Evolutionary conservation across 2,888 invertebrate genomes (phyloP), one percentile per base, ranked within the genome.

Genomic region (Drosophila neonasuta): DNA sequence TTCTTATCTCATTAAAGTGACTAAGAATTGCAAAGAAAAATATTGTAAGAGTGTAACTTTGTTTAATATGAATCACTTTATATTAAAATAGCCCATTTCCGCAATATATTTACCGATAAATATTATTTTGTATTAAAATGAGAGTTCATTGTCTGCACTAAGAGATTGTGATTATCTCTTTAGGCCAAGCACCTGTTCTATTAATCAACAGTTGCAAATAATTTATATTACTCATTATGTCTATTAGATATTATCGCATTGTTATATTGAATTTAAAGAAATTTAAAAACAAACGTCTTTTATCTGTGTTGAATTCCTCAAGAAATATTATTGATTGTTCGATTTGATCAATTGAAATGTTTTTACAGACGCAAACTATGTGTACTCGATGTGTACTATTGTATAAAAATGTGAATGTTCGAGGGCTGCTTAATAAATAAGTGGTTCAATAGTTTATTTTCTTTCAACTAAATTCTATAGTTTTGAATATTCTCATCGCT

Each of bases 131-230:
- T 36, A 45, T 69, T 30, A 0, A 42, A 48, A 49, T 39, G 13
- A 6, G 4, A 36, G 10, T 34, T 34, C 17, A 30, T 13, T 36
- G 39, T 45, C 44, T 20, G 30, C 24, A 9, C 39, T 30, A 63
- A 10, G 62, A 51, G 46, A 69, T 51, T 60, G 15, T 10, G 44
- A 52, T 64, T 65, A 70, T 58, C 54, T 51, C 15, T 3, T 9
- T 1, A 11, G n/a, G 46, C 44, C 20, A 54, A 57, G 52, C 63
- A 69, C 52, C 71, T 61, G 56, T 57, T 52, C 32, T 10, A 32
- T 29, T 44, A 10, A 30, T 56, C 9, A 17, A 13, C n/a, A 44
- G 44, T 44, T 13, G 7, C 10, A 15, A 46, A 46, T 29, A 42
- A 32, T 17, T 24, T 42, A 32, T 58, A 10, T 42, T 48, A 39